phyloP scores from a whole-genome alignment of 2,888 invertebrate species.

The Stomorhina lunata region DNA sequence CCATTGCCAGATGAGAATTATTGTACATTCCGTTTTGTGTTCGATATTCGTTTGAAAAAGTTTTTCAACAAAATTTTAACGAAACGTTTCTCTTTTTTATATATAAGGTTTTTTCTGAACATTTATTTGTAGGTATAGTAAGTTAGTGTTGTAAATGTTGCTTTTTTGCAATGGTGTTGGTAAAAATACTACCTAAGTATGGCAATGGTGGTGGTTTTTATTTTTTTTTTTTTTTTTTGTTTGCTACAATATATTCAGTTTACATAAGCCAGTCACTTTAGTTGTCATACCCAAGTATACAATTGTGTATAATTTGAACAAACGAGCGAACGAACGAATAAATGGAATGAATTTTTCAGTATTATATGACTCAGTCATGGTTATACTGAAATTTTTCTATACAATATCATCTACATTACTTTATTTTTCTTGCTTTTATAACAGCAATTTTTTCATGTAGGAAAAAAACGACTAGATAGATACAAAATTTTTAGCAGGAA shows the following conservation, averaged over 20 bases:
- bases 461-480: neutral
- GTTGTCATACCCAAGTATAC: conserved; percentile 20
- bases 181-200: conserved; percentile 11
- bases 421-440: too few species aligned
- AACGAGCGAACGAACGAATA: neutral
- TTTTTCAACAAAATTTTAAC: conserved; percentile 43
- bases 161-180: neutral
- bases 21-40: conserved; percentile 51
- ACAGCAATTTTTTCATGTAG: conserved; percentile 21
- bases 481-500: conserved; percentile 38
- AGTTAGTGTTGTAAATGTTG: conserved; percentile 33
- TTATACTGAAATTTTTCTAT: conserved; percentile 38
- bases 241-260: conserved; percentile 54
- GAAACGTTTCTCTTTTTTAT: conserved; percentile 32
- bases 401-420: neutral
- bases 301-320: conserved; percentile 6
- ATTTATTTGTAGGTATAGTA: neutral
- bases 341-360: conserved; percentile 36
- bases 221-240: conserved; percentile 14
- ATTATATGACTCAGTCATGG: conserved; percentile 54
- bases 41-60: conserved; percentile 38
- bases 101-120: neutral
- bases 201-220: conserved; percentile 42
- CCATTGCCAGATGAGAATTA: conserved; percentile 60
- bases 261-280: conserved; percentile 54